Percentiles rank a stretch among this genome's conserved stretches.
Conservation (phyloP, 2,113 vertebrate species). For the Tylochromis polylepis region DNA sequence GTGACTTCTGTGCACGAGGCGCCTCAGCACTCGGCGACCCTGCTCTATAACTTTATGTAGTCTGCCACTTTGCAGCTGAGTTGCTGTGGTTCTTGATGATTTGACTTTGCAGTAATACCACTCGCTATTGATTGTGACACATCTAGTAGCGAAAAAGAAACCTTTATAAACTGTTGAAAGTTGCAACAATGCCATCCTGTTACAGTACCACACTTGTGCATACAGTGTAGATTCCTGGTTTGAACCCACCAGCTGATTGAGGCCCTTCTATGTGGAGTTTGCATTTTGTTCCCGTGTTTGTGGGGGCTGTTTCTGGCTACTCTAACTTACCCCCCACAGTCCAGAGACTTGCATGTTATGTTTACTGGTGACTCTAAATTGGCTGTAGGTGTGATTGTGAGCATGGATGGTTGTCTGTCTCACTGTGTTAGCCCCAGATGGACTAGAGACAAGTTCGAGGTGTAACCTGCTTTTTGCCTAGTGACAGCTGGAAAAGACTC, state of each 20-base stretch:
- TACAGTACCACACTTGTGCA: not conserved
- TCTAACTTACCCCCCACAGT: not conserved
- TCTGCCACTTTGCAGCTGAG: not conserved
- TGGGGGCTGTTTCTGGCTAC: not conserved
- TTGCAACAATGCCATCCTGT: not conserved
- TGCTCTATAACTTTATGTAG: not conserved
- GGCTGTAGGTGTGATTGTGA: not conserved
- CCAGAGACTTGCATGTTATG: not conserved
- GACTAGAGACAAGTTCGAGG: not conserved
- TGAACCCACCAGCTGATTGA: not conserved
- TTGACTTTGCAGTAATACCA: not conserved
- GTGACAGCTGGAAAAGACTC: not conserved
- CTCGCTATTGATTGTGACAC: rapidly evolving
- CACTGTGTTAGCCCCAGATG: not conserved
- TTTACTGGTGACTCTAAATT: not conserved
- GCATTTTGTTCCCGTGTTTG: not conserved
- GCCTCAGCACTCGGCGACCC: not conserved
- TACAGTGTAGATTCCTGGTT: not conserved
- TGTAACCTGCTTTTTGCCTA: not conserved
- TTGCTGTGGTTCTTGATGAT: not conserved
- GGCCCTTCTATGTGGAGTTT: not conserved
- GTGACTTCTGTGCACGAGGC: not conserved
- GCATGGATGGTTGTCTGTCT: not conserved
- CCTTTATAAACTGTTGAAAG: not conserved
- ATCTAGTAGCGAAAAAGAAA: not conserved